These are phyloP conservation scores for Pantherophis alleghaniensis DNA, from an alignment of 2,797 vertebrate genomes.

Conservation along the genomic window DNA sequence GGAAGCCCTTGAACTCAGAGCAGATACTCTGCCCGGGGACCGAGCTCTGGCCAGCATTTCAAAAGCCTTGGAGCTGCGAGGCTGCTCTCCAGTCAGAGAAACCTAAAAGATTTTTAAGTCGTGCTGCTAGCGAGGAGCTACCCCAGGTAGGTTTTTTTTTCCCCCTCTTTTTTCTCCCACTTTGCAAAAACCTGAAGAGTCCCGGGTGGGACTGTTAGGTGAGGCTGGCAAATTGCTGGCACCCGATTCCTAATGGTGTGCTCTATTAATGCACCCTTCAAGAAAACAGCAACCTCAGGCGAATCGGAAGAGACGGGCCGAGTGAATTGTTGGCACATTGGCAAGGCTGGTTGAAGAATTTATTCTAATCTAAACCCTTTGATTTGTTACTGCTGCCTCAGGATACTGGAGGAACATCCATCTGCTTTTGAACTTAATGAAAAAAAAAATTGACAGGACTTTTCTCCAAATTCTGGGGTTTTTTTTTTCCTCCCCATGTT, in stretches of 20 bases:
- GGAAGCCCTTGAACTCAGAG: not conserved
- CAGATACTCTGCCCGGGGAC: not conserved
- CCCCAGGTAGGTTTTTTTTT: fast-evolving
- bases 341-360: not conserved
- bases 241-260: not conserved
- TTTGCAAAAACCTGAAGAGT: not conserved
- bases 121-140: no score
- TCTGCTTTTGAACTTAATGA: not conserved
- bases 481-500: no score
- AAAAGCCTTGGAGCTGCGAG: fast-evolving
- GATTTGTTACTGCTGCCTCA: not conserved
- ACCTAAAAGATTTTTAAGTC: not conserved
- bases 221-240: not conserved
- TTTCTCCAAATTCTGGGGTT: not conserved
- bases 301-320: not conserved
- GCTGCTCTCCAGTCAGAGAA: not conserved
- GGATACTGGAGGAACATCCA: not conserved
- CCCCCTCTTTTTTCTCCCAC: no score
- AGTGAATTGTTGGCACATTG: not conserved
- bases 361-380: not conserved
- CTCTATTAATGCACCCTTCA: not conserved
- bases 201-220: no score
- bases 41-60: not conserved
- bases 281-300: not conserved
- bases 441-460: not conserved